phyloP scores from a whole-genome alignment of 2,888 invertebrate genomes.

The Tetramorium bicarinatum region DNA sequence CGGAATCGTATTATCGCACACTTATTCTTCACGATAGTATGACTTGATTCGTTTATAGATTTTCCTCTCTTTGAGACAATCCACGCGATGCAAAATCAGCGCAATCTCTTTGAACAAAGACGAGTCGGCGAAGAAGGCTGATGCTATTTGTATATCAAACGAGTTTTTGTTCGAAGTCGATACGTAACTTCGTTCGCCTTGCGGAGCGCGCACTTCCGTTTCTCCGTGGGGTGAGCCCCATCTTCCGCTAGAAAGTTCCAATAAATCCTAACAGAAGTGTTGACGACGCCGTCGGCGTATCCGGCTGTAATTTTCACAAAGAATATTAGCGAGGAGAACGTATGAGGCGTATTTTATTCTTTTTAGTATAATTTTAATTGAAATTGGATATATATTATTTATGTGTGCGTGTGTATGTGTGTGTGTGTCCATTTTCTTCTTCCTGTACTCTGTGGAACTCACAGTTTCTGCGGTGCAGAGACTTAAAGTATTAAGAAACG shows the following conservation, averaged over 20 bases:
- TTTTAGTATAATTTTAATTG: not conserved
- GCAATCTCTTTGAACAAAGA: slow-evolving; percentile 51
- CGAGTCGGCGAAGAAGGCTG: slow-evolving; percentile 52
- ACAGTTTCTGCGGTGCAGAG: not conserved
- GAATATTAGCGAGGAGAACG: slow-evolving; percentile 4
- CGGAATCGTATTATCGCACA: slow-evolving; percentile 1
- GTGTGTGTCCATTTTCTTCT: not conserved
- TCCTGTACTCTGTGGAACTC: not conserved
- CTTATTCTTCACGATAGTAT: slow-evolving; percentile 21
- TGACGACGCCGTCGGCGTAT: slow-evolving; percentile 33
- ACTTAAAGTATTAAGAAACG: slow-evolving; percentile 21
- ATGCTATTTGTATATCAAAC: slow-evolving; percentile 56
- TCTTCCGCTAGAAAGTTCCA: slow-evolving; percentile 67
- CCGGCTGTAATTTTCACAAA: slow-evolving; percentile 13
- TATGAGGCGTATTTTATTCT: not conserved
- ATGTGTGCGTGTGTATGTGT: not conserved
- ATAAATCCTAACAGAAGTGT: slow-evolving; percentile 73
- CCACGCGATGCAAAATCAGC: slow-evolving; percentile 53
- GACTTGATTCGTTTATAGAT: slow-evolving; percentile 47
- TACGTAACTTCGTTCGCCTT: slow-evolving; percentile 65
- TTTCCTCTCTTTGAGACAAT: slow-evolving; percentile 39
- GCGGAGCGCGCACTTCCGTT: slow-evolving; percentile 64
- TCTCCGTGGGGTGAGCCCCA: slow-evolving; percentile 53
- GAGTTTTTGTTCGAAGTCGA: slow-evolving; percentile 58
- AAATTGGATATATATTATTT: not conserved